Conservation (phyloP, 1,140 invertebrate species). For the Drosophila oshimai region DNA sequence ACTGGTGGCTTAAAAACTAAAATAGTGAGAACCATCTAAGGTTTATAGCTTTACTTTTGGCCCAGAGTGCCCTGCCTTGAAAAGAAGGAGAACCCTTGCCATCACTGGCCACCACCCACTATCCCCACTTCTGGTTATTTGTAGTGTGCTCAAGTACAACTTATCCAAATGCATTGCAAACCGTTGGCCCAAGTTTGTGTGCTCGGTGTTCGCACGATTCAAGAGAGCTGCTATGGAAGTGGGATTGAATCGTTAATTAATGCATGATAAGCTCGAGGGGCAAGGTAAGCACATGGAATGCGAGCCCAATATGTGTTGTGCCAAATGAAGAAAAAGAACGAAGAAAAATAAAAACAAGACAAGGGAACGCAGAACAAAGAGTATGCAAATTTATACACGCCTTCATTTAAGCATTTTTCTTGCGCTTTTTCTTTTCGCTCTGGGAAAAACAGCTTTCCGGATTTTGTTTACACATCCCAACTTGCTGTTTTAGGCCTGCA, state of each 20-base stretch:
- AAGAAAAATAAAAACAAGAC: neutral
- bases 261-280: constrained; percentile 27
- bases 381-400: constrained; percentile 16
- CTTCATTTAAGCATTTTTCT: neutral
- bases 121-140: constrained; percentile 13
- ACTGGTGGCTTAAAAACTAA: no score
- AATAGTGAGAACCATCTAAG: no score
- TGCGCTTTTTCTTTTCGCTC: neutral
- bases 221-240: constrained; percentile 20
- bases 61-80: no score
- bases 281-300: constrained; percentile 12
- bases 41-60: no score
- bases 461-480: neutral
- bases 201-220: constrained; percentile 30
- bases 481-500: neutral
- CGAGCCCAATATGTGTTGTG: neutral
- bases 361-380: neutral
- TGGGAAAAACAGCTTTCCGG: neutral
- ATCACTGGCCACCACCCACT: neutral
- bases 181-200: constrained; percentile 18
- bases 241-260: constrained; percentile 57
- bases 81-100: neutral
- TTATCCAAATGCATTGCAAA: constrained; percentile 36
- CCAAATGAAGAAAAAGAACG: neutral
- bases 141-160: constrained; percentile 31